Base-by-base conservation (phyloP, 2,888 invertebrate species). In the Drosophila mulleri region DNA sequence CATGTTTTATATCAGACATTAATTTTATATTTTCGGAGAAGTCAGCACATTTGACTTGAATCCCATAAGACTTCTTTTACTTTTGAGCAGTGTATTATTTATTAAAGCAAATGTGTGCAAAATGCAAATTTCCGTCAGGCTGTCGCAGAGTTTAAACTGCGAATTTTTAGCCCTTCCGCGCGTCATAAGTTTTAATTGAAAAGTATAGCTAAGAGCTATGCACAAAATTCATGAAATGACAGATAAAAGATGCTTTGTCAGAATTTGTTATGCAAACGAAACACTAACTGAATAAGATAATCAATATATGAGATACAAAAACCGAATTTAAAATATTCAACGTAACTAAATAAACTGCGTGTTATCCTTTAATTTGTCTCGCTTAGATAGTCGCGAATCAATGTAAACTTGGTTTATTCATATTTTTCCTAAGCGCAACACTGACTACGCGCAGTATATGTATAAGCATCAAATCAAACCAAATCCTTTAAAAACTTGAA, bases 61-160 rank as follows among this genome's bases (percentile, higher is more conserved):
- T 8, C 41, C n/a, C 0, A 41, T n/a, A n/a, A 1, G 7, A 14
- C 26, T 23, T 20, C 1, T 7, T 16, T 32, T 18, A 32, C 9
- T 16, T 11, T 1, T 6, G 6, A 1, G 2, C 16, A 57, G 44
- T 8, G 57, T 20, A 57, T 32, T 44, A 18, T 29, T 45, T 47
- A 42, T 26, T 2, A 59, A 60, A 44, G 47, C 45, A 67, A 26
- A 63, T 45, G 20, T 44, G 37, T 29, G 20, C 44, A 47, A n/a
- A 14, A 47, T 35, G n/a, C 47, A 48, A 65, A 47, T 29, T 47
- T 66, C 16, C 18, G 23, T 3, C 67, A 23, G 9, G 7, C 29
- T 29, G 37, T 41, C 50, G 26, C 50, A 3, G 12, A 50, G 26
- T 39, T 45, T 32, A 6, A 18, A 2, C 23, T 7, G 18, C 62